phyloP scores from a whole-genome alignment of 1,140 invertebrate genomes.

The Vollenhovia emeryi region DNA sequence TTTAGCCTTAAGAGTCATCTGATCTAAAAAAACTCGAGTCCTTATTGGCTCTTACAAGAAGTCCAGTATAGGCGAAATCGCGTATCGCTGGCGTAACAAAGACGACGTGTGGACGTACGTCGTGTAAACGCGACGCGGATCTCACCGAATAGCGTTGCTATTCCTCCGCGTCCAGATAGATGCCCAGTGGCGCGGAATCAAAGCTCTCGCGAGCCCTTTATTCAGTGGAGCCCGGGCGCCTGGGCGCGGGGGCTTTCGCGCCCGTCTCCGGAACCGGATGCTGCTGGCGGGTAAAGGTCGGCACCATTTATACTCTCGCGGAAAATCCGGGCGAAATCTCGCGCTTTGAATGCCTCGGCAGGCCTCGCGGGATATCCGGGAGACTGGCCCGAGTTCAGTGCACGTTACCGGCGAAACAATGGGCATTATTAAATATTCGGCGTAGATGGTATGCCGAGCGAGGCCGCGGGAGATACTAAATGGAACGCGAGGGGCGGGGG shows the following conservation, averaged over 20 bases:
- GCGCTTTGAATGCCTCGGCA: slow-evolving; percentile 19
- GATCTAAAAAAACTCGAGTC: too few relatives aligned
- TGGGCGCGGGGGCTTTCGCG: not conserved
- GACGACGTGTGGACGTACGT: not conserved
- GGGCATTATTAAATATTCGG: slow-evolving; percentile 68
- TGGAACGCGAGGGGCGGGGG: not conserved
- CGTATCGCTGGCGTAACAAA: too few relatives aligned
- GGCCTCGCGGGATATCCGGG: slow-evolving; percentile 24
- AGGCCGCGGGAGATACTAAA: slow-evolving; percentile 14
- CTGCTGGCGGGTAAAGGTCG: slow-evolving; percentile 24
- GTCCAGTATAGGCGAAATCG: too few relatives aligned
- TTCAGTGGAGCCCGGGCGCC: slow-evolving; percentile 19
- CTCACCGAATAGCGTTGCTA: slow-evolving; percentile 45
- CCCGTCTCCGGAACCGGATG: slow-evolving; percentile 48
- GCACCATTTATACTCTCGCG: slow-evolving; percentile 50
- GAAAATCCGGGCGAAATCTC: slow-evolving; percentile 55
- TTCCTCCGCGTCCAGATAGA: slow-evolving; percentile 54
- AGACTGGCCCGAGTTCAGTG: slow-evolving; percentile 27
- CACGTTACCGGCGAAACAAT: slow-evolving; percentile 58
- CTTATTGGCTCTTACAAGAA: too few relatives aligned
- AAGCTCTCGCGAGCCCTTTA: slow-evolving; percentile 49
- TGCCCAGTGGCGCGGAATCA: slow-evolving; percentile 42
- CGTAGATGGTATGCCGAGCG: slow-evolving; percentile 9
- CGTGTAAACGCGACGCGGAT: slow-evolving; percentile 34
- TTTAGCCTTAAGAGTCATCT: too few relatives aligned